phyloP scores from a whole-genome alignment of 2,113 vertebrate species.

The Peromyscus californicus region DNA sequence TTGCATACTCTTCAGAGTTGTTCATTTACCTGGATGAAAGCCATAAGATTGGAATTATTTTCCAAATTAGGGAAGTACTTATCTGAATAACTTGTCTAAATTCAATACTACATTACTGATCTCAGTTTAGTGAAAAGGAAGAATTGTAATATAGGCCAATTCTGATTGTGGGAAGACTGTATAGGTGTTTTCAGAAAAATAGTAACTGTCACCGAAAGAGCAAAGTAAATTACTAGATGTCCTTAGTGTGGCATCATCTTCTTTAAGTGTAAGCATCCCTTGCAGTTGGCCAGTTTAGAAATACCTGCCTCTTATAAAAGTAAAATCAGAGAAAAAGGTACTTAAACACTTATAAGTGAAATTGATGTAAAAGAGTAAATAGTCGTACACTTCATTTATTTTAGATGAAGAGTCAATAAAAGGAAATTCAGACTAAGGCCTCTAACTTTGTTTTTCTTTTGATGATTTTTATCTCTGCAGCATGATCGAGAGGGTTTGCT shows the following conservation, averaged over 20 bases:
- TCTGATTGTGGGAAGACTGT: not conserved
- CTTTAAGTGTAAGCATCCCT: not conserved
- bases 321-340: not conserved
- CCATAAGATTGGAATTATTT: not conserved
- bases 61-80: not conserved
- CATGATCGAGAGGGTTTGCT: slow-evolving; percentile 94
- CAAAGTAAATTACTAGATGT: not conserved
- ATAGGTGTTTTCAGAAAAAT: not conserved
- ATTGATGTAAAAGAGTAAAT: not conserved
- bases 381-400: not conserved
- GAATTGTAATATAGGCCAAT: not conserved
- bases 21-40: not conserved
- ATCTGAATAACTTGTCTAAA: not conserved
- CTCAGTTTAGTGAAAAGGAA: not conserved
- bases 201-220: not conserved
- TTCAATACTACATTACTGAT: not conserved
- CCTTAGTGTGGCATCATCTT: not conserved
- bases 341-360: not conserved
- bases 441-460: slow-evolving; percentile 31
- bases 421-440: not conserved
- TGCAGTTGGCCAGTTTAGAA: slow-evolving; percentile 6
- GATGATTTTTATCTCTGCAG: slow-evolving; percentile 83
- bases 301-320: not conserved
- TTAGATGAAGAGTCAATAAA: not conserved
- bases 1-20: not conserved